Evolutionary conservation across 2,113 vertebrate genomes (phyloP).

Genomic region (human): DNA sequence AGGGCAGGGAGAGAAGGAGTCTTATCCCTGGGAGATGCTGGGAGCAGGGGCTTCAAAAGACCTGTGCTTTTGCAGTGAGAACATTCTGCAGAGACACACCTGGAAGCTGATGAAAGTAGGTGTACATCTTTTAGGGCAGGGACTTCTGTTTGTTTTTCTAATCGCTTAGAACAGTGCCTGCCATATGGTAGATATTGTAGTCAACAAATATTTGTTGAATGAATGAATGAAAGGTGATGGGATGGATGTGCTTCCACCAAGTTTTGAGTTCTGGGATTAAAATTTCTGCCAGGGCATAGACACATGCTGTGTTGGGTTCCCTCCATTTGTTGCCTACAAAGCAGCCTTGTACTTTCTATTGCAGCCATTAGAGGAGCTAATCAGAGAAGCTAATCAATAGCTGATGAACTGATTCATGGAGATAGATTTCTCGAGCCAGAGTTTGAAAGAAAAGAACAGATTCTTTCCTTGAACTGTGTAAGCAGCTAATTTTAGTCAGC

Average conservation of each 20-base stretch:
- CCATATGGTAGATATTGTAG: not conserved
- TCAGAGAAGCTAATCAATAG: slow-evolving; percentile 53
- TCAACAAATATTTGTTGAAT: not conserved
- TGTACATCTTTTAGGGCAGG: not conserved
- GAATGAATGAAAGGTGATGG: not conserved
- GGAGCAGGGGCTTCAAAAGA: not conserved
- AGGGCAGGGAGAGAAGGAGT: not conserved
- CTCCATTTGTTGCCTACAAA: slow-evolving; percentile 4
- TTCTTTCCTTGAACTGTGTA: not conserved
- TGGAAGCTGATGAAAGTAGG: not conserved
- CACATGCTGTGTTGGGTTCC: not conserved
- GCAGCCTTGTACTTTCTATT: slow-evolving; percentile 16
- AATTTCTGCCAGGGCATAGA: slow-evolving; percentile 26
- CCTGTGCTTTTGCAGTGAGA: not conserved
- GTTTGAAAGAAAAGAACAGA: slow-evolving; percentile 51
- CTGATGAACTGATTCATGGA: slow-evolving; percentile 53
- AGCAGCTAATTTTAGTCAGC: slow-evolving; percentile 70
- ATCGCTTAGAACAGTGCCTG: not conserved
- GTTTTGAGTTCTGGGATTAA: not conserved
- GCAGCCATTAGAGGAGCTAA: slow-evolving; percentile 60
- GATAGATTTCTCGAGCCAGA: not conserved
- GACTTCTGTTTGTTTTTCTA: not conserved
- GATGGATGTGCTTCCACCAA: not conserved
- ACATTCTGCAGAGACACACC: not conserved
- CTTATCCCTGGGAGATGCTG: not conserved